Evolutionary conservation across 2,888 invertebrate species (phyloP), one percentile per base, ranked within the genome.

Genomic region (Monopis laevigella): DNA sequence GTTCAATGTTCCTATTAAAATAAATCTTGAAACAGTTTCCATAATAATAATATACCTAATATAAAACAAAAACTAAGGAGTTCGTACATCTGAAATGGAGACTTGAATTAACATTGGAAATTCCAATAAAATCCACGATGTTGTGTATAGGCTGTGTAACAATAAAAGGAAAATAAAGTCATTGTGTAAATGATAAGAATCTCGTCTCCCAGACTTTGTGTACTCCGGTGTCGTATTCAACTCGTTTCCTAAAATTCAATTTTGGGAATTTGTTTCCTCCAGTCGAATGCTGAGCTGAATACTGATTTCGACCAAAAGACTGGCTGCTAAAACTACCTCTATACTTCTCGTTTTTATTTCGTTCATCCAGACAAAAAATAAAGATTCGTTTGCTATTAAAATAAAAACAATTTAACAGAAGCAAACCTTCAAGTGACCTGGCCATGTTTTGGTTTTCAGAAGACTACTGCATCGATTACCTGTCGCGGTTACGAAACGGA

Each of bases 161-260:
- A 32, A 32, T 21, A 19, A 21, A 36, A 36, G 18, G 53, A 48
- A 48, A 55, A 56, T 58, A 65, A 65, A 65, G 62, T 64, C 67
- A 66, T 70, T 72, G 70, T 67, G 62, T 59, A 69, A 71, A 68
- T 69, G 64, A 72, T 68, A 72, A 67, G 74, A 75, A 75, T 72
- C 71, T 70, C 65, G 63, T 69, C 70, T 65, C 67, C 67, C 59
- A 59, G 53, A 73, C 72, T 75, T 77, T 71, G 65, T 75, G 59
- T 69, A 71, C 65, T 54, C 64, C 61, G n/a, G 66, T 67, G 78
- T 77, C 73, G 78, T 74, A 74, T 75, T 73, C 77, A 75, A 75
- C 77, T 78, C 77, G 78, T 78, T 78, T 71, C 75, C 61, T 68
- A 75, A 78, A 78, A 80, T 80, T 78, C 80, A 80, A 80, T 80